Percentiles rank a stretch among this genome's conserved stretches.
phyloP scores from a whole-genome alignment of 2,113 vertebrate genomes.

The Corapipo altera region DNA sequence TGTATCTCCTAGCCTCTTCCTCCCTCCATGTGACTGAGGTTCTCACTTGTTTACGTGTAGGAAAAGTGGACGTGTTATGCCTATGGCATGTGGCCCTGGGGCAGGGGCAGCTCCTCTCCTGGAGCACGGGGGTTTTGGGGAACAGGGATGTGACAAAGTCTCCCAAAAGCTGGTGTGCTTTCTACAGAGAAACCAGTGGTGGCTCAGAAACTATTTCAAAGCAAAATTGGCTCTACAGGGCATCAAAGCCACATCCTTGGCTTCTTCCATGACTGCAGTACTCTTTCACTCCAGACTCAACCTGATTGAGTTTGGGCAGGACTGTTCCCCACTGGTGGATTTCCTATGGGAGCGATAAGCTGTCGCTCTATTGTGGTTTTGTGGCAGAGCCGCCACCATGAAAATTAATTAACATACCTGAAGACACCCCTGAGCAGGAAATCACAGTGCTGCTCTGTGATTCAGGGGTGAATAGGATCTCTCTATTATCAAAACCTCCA shows the following conservation, averaged over 20 bases:
- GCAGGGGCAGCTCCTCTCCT: background rate
- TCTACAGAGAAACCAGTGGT: background rate
- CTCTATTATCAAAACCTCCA: slow-evolving; percentile 80
- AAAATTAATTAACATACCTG: slow-evolving; percentile 67
- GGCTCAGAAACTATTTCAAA: background rate
- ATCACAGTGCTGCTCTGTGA: slow-evolving; percentile 64
- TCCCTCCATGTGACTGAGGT: rapidly evolving
- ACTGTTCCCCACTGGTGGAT: background rate
- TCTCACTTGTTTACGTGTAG: background rate
- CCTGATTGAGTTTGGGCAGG: background rate
- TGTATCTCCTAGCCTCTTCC: background rate
- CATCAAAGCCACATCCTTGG: background rate
- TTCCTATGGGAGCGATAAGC: background rate
- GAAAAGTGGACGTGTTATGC: background rate
- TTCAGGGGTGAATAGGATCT: slow-evolving; percentile 72
- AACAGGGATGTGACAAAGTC: rapidly evolving
- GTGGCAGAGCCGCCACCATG: background rate
- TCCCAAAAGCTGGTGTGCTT: background rate
- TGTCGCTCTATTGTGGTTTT: slow-evolving; percentile 16
- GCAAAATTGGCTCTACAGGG: background rate
- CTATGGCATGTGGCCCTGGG: rapidly evolving
- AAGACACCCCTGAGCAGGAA: slow-evolving; percentile 61
- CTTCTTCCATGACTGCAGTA: background rate
- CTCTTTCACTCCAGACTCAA: background rate
- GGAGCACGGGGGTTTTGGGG: background rate